Evolutionary conservation across 2,113 vertebrate species (phyloP), one percentile per base, ranked within the genome.

Genomic region (Dromaius novaehollandiae): DNA sequence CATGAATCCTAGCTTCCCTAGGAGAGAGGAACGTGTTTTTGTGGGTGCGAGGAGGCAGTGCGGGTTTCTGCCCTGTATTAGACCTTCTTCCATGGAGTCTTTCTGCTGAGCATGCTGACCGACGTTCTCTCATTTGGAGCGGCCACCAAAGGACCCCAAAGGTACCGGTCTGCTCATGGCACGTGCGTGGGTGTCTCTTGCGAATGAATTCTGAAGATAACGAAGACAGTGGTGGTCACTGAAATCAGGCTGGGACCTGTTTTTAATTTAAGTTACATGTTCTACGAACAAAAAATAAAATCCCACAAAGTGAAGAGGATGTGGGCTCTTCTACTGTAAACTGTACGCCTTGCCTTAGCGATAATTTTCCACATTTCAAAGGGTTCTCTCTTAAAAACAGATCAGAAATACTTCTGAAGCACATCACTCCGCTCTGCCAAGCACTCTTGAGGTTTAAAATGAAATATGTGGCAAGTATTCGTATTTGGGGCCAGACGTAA

Each of bases 181-280:
- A 15, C 15, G 9, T 16, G 15, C 16, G 14, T 15, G 14, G 16
- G 6, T 16, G 15, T 46, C 44, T 46, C 14, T 46, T 46, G 44
- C 16, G 15, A 15, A 46, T 46, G 44, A 46, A 46, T 46, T 15
- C 44, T 46, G 44, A 46, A 46, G 44, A 46, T 16, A 46, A 46
- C 44, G 44, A 46, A 46, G 44, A 46, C 44, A 16, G 15, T 15
- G 16, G 44, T 46, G 2, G 61, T 10, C 34, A 24, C 7, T n/a
- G 11, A n/a, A 53, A 53, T 13, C 24, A 0, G 0, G 3, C 5
- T 65, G 25, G 44, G 51, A 38, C 44, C 44, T 46, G 44, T 46
- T 46, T 46, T 46, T 46, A 46, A 46, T 46, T 14, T 46, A 11
- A 38, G 38, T 55, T 38, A 73, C n/a, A 36, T 55, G 50, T 25